A percentile compares a stretch with the other conserved stretches of the same genome.
These are phyloP conservation scores for Drosophila santomea DNA, from an alignment of 1,140 invertebrate species.

Conservation along the genomic window DNA sequence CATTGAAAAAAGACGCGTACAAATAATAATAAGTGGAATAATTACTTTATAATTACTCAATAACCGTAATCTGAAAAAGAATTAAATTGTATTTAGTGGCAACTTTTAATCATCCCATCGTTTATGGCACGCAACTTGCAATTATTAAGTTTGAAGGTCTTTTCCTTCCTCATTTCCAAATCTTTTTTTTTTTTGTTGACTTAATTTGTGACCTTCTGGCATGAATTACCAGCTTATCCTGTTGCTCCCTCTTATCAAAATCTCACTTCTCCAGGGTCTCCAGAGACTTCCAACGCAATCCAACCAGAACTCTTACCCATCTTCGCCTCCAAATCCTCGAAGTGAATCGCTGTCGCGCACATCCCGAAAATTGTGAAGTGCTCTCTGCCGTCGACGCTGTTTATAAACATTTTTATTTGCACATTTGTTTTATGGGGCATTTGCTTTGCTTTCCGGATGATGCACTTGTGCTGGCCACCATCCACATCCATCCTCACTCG, in stretches of 20 bases:
- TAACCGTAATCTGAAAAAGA: too few relatives aligned
- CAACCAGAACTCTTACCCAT: background rate
- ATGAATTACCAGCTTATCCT: constrained; percentile 16
- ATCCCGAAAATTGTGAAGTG: constrained; percentile 43
- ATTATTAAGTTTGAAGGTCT: background rate
- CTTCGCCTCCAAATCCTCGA: background rate
- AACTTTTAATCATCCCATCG: background rate
- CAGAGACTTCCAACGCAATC: background rate
- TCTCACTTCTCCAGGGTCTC: background rate
- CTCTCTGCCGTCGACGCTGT: constrained; percentile 37
- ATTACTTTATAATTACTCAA: too few relatives aligned
- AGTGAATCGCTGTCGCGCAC: constrained; percentile 40
- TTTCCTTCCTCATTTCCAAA: background rate
- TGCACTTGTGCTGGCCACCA: constrained; percentile 35
- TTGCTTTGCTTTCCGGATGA: constrained; percentile 49
- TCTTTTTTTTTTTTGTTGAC: constrained; percentile 10
- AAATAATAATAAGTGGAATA: too few relatives aligned
- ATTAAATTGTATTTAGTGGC: background rate
- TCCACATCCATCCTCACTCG: background rate
- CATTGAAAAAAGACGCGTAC: too few relatives aligned
- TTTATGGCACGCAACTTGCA: background rate
- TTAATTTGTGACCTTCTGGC: constrained; percentile 24
- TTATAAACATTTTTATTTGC: constrained; percentile 57
- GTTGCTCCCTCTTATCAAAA: background rate
- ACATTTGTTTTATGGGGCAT: constrained; percentile 53